Evolutionary conservation across 2,797 vertebrate species (phyloP), one percentile per base, ranked within the genome.

Genomic region (Megaceryle alcyon): DNA sequence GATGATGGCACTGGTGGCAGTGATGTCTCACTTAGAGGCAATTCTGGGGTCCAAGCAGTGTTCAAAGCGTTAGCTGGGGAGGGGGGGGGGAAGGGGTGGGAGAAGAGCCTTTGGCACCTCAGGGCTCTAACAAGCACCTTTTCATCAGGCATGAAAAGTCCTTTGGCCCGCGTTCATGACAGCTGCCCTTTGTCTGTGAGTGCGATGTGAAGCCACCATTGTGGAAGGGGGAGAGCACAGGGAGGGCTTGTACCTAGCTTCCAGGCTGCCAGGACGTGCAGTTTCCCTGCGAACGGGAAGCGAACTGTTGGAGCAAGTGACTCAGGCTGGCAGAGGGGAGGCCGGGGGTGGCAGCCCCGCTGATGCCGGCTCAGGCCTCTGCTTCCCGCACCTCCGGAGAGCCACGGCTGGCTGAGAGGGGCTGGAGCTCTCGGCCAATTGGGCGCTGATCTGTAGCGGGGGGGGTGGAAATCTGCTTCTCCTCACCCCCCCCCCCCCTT

Each of bases 221-320:
- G 95, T 96, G 97, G 97, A 94, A 96, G 84, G 89, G 96, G 96
- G 96, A 97, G 95, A 54, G 61, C 96, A 97, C 96, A 94, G 97
- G 92, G 96, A 97, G 95, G 94, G 96, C 91, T 97, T 98, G 97
- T 97, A 97, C 95, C 93, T 94, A 87, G 87, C 92, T 94, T 86
- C 83, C 89, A 82, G 82, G 91, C 95, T 96, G 93, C 79, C 95
- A 86, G 94, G 96, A 97, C 96, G 96, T 97, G 97, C 97, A 96
- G 97, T 97, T 97, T 97, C 97, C 97, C 81, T 82, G 97, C 87
- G 82, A 98, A 97, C 88, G 71, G 96, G 90, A 97, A 98, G 93
- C 68, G 95, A 93, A 96, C 97, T 97, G 97, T 96, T 18, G 96
- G 97, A 95, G 97, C 96, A 96, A 93, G 95, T 97, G 97, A 97